Base-by-base conservation (phyloP, 2,888 invertebrate genomes). In the Fabriciana adippe region DNA sequence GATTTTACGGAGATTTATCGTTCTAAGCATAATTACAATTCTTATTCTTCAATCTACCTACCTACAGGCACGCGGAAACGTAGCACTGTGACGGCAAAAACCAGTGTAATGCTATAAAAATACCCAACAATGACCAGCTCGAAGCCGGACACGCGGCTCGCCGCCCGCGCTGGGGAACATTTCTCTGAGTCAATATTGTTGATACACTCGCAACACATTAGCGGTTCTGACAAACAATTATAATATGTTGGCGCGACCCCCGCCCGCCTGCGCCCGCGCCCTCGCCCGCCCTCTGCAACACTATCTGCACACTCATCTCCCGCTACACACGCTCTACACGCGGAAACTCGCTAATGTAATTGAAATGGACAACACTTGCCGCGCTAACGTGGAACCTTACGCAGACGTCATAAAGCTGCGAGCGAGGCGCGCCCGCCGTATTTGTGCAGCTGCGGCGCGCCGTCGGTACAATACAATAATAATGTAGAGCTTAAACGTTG, bases 401-500 rank as follows among this genome's bases (percentile, higher is more conserved):
- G 2, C 1, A 2, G 16, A 18, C 26, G 26, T 26, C 26, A 26
- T 26, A 26, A 11, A 2, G 35, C 35, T 8, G 35, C 0, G 35
- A 41, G 35, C 8, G 35, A 8, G 11, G 35, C 35, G 35, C 35
- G 11, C 11, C 35, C 35, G 11, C 8, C n/a, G n/a, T 80, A 73
- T 79, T 80, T 77, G 78, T 76, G 76, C 79, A 80, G 79, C 79
- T 79, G 80, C 76, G 59, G 41, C 50, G 67, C 53, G 16, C 48
- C 53, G n/a, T 79, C 77, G 69, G 77, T 68, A 87, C 86, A 89
- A 85, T 84, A 75, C 78, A 80, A 82, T 82, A 83, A 85, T 85
- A 82, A 79, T 86, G 82, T 87, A 84, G 81, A 84, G 89, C 84
- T 89, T 89, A 86, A 88, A 84, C 78, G 83, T 82, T 82, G 81